Percentiles rank a stretch among this genome's conserved stretches.
phyloP scores from a whole-genome alignment of 1,140 invertebrate species.

The Orius laevigatus region DNA sequence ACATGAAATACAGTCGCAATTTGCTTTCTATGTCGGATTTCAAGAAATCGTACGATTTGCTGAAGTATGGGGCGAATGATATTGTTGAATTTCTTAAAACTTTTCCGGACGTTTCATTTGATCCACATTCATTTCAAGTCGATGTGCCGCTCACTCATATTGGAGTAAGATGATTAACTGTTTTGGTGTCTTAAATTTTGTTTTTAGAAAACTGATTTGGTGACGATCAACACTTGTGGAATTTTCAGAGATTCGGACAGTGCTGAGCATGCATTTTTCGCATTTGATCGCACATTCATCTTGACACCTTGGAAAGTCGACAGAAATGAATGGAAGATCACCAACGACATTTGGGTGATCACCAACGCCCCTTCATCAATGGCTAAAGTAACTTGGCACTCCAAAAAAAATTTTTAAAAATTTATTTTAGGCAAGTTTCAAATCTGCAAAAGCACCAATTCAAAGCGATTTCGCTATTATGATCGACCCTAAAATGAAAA shows the following conservation, averaged over 20 bases:
- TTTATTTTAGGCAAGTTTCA: too few relatives aligned
- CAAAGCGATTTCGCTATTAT: slow-evolving; percentile 3
- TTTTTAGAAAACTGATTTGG: slow-evolving; percentile 3
- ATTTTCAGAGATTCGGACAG: neutral
- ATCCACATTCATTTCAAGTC: slow-evolving; percentile 9
- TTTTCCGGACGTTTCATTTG: slow-evolving; percentile 9
- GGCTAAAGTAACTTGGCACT: neutral
- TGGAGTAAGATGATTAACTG: too few relatives aligned
- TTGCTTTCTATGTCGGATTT: slow-evolving; percentile 8
- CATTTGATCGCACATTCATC: slow-evolving; percentile 5
- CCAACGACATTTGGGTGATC: slow-evolving; percentile 10
- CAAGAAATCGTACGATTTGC: slow-evolving; percentile 4
- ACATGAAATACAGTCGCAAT: slow-evolving; percentile 7
- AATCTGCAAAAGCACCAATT: neutral
- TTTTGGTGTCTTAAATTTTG: neutral
- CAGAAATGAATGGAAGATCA: slow-evolving; percentile 10
- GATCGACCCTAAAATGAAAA: slow-evolving; percentile 5
- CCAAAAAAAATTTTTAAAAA: neutral
- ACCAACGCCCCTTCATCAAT: neutral
- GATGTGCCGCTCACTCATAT: slow-evolving; percentile 9
- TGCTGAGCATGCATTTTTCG: neutral
- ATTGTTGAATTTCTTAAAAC: slow-evolving; percentile 5
- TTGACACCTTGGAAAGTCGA: slow-evolving; percentile 1
- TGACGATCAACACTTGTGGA: slow-evolving; percentile 4
- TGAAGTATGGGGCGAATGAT: slow-evolving; percentile 3